These are phyloP conservation scores for Scortum barcoo DNA, from an alignment of 2,113 vertebrate species.

Conservation along the genomic window DNA sequence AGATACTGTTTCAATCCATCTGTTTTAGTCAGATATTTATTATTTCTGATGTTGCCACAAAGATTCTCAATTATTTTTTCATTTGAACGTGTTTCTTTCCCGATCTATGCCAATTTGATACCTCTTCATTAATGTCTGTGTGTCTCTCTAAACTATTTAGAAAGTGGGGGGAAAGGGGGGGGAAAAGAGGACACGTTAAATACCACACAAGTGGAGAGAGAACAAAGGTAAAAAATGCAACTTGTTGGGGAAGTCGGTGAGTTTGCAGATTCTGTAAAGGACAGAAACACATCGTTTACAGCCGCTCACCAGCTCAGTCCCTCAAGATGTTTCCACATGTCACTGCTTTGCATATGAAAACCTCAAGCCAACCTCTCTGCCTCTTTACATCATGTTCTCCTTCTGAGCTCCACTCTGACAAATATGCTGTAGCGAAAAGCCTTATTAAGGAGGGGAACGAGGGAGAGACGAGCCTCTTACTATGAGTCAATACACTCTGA, in stretches of 20 bases:
- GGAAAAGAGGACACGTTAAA: background rate
- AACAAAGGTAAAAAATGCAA: background rate
- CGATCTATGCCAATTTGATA: background rate
- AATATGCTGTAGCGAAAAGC: constrained; percentile 27
- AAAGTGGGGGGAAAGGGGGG: background rate
- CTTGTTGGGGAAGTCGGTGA: background rate
- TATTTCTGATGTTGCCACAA: background rate
- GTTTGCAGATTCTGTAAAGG: background rate
- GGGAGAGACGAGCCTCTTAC: constrained; percentile 9
- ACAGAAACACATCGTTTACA: background rate
- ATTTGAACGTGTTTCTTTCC: background rate
- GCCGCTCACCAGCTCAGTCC: background rate
- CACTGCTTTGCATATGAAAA: constrained; percentile 36
- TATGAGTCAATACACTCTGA: constrained; percentile 48
- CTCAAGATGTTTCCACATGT: constrained; percentile 11
- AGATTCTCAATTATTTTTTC: background rate
- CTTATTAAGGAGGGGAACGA: constrained; percentile 22
- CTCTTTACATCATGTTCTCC: constrained; percentile 28
- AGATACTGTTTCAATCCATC: background rate
- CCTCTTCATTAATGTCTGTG: background rate
- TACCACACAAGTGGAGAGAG: background rate
- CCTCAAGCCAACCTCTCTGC: background rate
- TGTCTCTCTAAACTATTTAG: background rate
- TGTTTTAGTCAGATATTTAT: background rate
- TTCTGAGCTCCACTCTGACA: constrained; percentile 32